A percentile compares a stretch with the other conserved stretches of the same genome.
Evolutionary conservation across 2,797 vertebrate species (phyloP).

Genomic region (Gephyroberyx darwinii): DNA sequence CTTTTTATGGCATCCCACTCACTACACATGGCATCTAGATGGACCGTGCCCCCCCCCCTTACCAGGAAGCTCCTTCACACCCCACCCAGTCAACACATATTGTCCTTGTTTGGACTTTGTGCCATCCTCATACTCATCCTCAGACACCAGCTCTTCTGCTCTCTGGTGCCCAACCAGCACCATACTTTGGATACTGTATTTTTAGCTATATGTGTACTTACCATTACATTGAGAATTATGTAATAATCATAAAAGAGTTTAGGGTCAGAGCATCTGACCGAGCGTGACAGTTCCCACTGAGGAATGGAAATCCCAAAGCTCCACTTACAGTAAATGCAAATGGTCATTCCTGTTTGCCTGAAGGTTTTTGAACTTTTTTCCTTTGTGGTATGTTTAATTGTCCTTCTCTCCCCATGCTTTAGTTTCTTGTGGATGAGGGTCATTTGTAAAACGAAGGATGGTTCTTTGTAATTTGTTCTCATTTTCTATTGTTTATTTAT

Average conservation of each 20-base stretch:
- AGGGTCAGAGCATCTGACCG: not conserved
- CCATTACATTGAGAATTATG: slow-evolving; percentile 16
- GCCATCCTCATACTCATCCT: slow-evolving; percentile 48
- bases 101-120: slow-evolving; percentile 60
- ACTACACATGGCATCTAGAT: slow-evolving; percentile 13
- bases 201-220: slow-evolving; percentile 8
- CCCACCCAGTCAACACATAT: slow-evolving; percentile 48
- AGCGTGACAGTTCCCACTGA: not conserved
- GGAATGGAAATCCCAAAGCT: slow-evolving; percentile 3
- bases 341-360: not conserved
- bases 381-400: slow-evolving; percentile 6
- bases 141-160: slow-evolving; percentile 11
- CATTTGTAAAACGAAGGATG: slow-evolving; percentile 14
- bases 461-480: slow-evolving; percentile 1
- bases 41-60: slow-evolving; percentile 47
- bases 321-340: not conserved
- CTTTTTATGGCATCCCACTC: slow-evolving; percentile 40
- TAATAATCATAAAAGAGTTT: slow-evolving; percentile 19
- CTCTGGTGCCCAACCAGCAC: slow-evolving; percentile 3
- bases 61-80: slow-evolving; percentile 52
- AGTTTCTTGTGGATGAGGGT: slow-evolving; percentile 7
- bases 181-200: not conserved
- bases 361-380: not conserved
- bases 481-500: slow-evolving; percentile 36
- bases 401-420: slow-evolving; percentile 17